Evolutionary conservation across 2,888 invertebrate species (phyloP).

Genomic region (Oligia latruncula): DNA sequence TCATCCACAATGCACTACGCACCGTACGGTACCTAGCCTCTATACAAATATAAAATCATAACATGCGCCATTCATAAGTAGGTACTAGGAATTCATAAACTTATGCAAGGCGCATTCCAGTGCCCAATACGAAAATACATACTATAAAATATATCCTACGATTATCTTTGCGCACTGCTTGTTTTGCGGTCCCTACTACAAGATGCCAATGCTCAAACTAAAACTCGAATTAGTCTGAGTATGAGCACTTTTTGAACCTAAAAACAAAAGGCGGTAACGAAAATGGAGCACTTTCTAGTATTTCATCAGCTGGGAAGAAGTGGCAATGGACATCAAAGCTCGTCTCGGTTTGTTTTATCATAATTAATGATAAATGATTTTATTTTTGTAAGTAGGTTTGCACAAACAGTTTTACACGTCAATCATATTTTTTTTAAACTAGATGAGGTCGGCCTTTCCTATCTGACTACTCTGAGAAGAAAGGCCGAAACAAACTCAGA

Average conservation of each 20-base stretch:
- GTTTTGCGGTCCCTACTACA: too few species aligned
- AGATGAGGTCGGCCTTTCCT: too few species aligned
- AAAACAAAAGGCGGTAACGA: background rate
- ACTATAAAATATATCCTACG: background rate
- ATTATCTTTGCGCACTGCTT: background rate
- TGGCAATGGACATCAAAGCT: background rate
- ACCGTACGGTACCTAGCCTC: slow-evolving; percentile 40
- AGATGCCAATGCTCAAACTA: background rate
- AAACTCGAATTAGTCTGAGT: background rate
- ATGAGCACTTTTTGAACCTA: background rate
- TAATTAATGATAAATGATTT: too few species aligned
- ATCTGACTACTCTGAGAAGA: too few species aligned
- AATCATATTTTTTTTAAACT: too few species aligned
- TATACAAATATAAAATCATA: slow-evolving; percentile 28
- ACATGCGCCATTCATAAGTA: slow-evolving; percentile 40
- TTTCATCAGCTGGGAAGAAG: background rate
- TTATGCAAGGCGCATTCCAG: slow-evolving; percentile 32
- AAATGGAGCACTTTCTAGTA: background rate
- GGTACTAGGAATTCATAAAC: slow-evolving; percentile 44
- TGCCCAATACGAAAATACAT: slow-evolving; percentile 16
- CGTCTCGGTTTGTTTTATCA: background rate
- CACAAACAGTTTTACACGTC: too few species aligned
- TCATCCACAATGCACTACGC: slow-evolving; percentile 5
- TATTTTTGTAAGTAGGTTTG: too few species aligned
- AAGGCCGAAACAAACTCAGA: too few species aligned